Evolutionary conservation across 2,797 vertebrate species (phyloP), one percentile per base, ranked within the genome.

Genomic region (Octomys mimax): DNA sequence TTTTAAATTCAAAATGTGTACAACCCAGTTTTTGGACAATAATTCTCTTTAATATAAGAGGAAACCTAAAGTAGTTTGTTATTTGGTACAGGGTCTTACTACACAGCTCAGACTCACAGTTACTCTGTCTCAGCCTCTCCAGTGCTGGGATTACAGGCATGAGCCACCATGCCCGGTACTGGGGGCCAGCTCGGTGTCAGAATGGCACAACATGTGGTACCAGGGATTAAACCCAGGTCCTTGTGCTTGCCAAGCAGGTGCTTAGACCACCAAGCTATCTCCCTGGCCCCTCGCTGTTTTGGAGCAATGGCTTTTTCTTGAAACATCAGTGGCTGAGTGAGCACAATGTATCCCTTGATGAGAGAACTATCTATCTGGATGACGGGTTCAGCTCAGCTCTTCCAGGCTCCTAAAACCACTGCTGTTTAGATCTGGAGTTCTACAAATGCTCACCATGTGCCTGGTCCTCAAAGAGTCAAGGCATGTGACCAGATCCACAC

Each of bases 1-100:
- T 71, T 80, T 89, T 79, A 94, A 83, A 57, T 66, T 89, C n/a
- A 91, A 95, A 86, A 81, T 82, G 24, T 93, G 77, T 78, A 68
- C 52, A 70, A 19, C 6, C 46, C 59, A 77, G 36, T 85, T 84
- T 28, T 62, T 66, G 14, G 10, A 83, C 21, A 92, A 61, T 91
- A 62, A 57, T 62, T 84, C 24, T 86, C 62, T 87, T 81, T 57
- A 66, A 61, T 52, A 90, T 57, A 92, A 92, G 54, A 57, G 28
- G 28, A 78, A 71, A 80, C 31, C 54, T 78, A 84, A 86, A 54
- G 94, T 22, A 78, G 78, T 49, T 70, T 87, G 39, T 57, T 57
- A 57, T 57, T 57, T 54, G 14, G 54, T 19, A 57, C 16, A 57
- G 14, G 13, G 52, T 54, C 52, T 54, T 11, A 54, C 12, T 54